Conservation (phyloP, 1,140 invertebrate species). For the Drosophila lacertosa region DNA sequence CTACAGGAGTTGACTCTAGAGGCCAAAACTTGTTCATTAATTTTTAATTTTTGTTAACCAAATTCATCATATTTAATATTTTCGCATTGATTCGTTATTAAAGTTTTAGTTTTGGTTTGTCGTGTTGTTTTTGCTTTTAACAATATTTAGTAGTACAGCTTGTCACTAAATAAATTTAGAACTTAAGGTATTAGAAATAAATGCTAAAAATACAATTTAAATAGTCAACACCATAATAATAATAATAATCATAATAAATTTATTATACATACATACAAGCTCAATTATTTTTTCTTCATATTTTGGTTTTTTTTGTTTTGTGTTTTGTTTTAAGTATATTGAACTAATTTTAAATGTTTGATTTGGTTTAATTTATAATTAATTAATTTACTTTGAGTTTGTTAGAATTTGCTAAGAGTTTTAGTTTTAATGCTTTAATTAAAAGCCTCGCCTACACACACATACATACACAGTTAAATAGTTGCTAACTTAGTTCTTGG, state of each 20-base stretch:
- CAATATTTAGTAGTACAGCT: slow-evolving; percentile 12
- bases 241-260: slow-evolving; percentile 68
- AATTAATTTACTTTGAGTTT: slow-evolving; percentile 77
- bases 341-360: slow-evolving; percentile 77
- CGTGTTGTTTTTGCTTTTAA: slow-evolving; percentile 11
- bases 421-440: slow-evolving; percentile 56
- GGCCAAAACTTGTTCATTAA: slow-evolving; percentile 46
- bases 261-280: slow-evolving; percentile 78
- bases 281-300: slow-evolving; percentile 55
- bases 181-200: slow-evolving; percentile 61
- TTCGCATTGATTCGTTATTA: slow-evolving; percentile 46
- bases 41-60: slow-evolving; percentile 55
- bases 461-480: slow-evolving; percentile 71
- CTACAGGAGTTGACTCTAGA: slow-evolving; percentile 67
- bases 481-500: slow-evolving; percentile 75
- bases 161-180: slow-evolving; percentile 45
- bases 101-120: slow-evolving; percentile 44
- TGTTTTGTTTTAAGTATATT: slow-evolving; percentile 35
- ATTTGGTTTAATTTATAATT: slow-evolving; percentile 76
- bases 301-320: slow-evolving; percentile 25
- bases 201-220: slow-evolving; percentile 43
- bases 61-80: slow-evolving; percentile 43
- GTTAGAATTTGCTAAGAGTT: slow-evolving; percentile 78
- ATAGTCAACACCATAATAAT: slow-evolving; percentile 55
- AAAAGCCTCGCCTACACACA: slow-evolving; percentile 73